phyloP scores from a whole-genome alignment of 2,113 vertebrate genomes.

The Egretta garzetta region DNA sequence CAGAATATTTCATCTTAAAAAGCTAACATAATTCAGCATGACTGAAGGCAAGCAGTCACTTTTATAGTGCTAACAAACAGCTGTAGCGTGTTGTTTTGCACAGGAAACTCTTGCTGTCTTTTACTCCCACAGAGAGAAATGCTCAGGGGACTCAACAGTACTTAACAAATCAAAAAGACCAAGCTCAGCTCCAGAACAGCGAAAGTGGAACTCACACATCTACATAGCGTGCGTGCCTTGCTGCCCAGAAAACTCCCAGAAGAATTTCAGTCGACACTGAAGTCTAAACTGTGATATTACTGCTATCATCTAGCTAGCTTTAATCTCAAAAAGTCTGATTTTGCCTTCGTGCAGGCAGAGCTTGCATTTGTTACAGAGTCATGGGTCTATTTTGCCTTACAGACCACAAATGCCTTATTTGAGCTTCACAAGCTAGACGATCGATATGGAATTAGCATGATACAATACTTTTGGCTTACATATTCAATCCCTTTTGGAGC shows the following conservation, averaged over 20 bases:
- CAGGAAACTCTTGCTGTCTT: not conserved
- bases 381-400: not conserved
- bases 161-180: not conserved
- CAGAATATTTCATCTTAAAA: conserved; percentile 30
- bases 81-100: not conserved
- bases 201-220: not conserved
- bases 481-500: not conserved
- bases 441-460: not conserved
- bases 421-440: not conserved
- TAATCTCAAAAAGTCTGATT: not conserved
- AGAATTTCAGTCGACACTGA: not conserved
- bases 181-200: not conserved
- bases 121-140: not conserved
- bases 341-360: not conserved
- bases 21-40: not conserved
- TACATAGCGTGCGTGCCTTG: not conserved
- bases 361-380: not conserved
- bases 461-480: not conserved
- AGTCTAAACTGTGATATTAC: not conserved
- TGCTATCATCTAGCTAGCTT: not conserved
- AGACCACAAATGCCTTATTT: not conserved
- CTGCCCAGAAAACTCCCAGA: not conserved
- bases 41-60: conserved; percentile 3
- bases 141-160: not conserved
- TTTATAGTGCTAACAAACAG: not conserved